Conservation (phyloP, 1,140 invertebrate species). For the Agraylea sexmaculata region DNA sequence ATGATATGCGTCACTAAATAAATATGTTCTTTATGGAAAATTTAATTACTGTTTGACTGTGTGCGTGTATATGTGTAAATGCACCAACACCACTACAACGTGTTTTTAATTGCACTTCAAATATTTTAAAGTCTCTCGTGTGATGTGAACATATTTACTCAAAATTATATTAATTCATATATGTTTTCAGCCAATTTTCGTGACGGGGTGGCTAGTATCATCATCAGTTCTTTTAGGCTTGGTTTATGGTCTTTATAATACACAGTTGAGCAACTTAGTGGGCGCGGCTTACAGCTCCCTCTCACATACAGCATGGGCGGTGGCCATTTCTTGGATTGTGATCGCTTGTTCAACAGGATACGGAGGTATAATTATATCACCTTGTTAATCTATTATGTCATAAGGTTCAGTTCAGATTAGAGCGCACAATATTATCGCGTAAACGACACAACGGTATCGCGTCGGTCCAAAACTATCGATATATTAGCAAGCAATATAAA, state of each 20-base stretch:
- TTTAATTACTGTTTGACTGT: constrained; percentile 4
- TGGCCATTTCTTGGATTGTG: constrained; percentile 74
- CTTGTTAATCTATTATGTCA: too few relatives aligned
- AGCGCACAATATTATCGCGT: too few relatives aligned
- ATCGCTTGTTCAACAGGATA: constrained; percentile 80
- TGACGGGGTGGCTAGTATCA: constrained; percentile 56
- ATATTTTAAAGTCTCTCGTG: too few relatives aligned
- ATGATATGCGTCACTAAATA: not conserved
- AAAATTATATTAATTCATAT: constrained; percentile 8
- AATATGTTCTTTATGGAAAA: too few relatives aligned
- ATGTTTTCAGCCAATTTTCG: constrained; percentile 45
- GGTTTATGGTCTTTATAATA: constrained; percentile 64
- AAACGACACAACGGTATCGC: too few relatives aligned
- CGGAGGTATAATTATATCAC: constrained; percentile 68
- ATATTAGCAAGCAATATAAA: too few relatives aligned
- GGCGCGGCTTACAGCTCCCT: constrained; percentile 72
- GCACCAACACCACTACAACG: too few relatives aligned
- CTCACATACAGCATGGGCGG: constrained; percentile 74
- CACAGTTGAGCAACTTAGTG: constrained; percentile 51
- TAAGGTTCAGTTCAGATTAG: too few relatives aligned
- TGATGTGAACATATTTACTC: too few relatives aligned
- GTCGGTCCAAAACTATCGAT: too few relatives aligned
- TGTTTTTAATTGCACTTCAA: too few relatives aligned
- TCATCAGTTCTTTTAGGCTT: constrained; percentile 51
- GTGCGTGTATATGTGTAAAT: too few relatives aligned